phyloP scores from a whole-genome alignment of 2,113 vertebrate genomes.

The Hippolais icterina region DNA sequence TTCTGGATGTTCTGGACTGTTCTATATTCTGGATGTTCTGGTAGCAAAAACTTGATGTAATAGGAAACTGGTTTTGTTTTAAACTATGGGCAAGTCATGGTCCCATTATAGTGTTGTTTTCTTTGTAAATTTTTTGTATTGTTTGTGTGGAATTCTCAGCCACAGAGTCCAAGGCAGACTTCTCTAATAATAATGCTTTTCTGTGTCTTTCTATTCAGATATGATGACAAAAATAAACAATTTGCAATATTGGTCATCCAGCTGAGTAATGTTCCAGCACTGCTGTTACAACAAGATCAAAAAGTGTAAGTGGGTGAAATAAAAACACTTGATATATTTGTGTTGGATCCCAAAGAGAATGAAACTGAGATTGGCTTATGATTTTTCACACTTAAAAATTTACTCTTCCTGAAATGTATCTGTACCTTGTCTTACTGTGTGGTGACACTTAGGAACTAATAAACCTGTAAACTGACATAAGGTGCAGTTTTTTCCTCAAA shows the following conservation, averaged over 20 bases:
- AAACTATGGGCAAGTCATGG: neutral
- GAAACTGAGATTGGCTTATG: neutral
- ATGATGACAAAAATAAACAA: constrained; percentile 88
- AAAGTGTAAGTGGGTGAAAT: constrained; percentile 82
- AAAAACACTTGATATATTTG: neutral
- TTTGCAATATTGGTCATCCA: constrained; percentile 88
- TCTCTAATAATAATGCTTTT: neutral
- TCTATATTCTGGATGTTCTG: neutral
- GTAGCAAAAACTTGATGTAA: neutral
- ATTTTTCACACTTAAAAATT: neutral
- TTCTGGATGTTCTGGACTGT: neutral
- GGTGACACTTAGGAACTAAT: neutral
- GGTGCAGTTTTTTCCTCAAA: neutral
- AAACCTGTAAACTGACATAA: neutral
- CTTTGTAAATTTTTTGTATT: neutral
- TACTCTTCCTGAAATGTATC: neutral
- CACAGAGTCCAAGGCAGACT: neutral
- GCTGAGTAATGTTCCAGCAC: constrained; percentile 82
- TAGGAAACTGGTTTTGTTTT: neutral
- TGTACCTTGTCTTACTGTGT: neutral
- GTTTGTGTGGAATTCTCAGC: neutral
- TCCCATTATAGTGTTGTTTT: neutral
- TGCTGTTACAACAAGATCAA: constrained; percentile 81
- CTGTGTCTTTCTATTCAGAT: constrained; percentile 68
- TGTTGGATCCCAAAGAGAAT: neutral